A percentile compares a stretch with the other conserved stretches of the same genome.
Conservation (phyloP, 2,888 invertebrate species). For the Limenitis arthemis region DNA sequence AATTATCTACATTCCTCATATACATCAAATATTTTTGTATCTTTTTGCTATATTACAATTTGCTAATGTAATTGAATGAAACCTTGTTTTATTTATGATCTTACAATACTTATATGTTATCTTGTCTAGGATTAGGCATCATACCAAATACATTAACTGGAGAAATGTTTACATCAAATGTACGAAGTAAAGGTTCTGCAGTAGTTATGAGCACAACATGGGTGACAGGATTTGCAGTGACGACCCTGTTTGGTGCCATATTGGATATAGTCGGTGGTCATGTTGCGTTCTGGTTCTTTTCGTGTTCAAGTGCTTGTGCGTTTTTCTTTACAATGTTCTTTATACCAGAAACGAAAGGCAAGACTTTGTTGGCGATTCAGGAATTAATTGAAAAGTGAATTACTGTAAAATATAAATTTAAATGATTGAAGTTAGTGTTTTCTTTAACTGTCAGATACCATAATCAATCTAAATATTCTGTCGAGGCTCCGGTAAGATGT, state of each 20-base stretch:
- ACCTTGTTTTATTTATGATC: no score
- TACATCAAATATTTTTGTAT: not conserved
- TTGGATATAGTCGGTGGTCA: conserved; percentile 61
- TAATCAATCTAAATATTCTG: no score
- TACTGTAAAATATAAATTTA: no score
- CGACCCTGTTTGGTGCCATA: conserved; percentile 23
- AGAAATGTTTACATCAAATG: conserved; percentile 28
- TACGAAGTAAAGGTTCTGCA: conserved; percentile 27
- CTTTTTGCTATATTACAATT: no score
- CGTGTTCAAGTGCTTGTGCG: conserved; percentile 39
- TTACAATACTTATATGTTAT: not conserved
- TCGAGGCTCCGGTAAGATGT: no score
- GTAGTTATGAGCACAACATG: conserved; percentile 19
- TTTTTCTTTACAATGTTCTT: conserved; percentile 75
- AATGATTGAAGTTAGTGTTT: no score
- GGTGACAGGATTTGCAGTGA: conserved; percentile 22
- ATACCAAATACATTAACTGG: conserved; percentile 26
- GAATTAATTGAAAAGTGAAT: conserved; percentile 48
- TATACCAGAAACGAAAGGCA: conserved; percentile 87
- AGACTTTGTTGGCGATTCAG: conserved; percentile 82
- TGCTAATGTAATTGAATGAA: no score
- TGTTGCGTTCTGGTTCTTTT: conserved; percentile 77
- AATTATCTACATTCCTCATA: no score
- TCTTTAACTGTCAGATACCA: no score
- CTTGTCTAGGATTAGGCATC: conserved; percentile 27